These are phyloP conservation scores for Leiothrix lutea DNA, from an alignment of 2,113 vertebrate genomes.

Conservation along the genomic window DNA sequence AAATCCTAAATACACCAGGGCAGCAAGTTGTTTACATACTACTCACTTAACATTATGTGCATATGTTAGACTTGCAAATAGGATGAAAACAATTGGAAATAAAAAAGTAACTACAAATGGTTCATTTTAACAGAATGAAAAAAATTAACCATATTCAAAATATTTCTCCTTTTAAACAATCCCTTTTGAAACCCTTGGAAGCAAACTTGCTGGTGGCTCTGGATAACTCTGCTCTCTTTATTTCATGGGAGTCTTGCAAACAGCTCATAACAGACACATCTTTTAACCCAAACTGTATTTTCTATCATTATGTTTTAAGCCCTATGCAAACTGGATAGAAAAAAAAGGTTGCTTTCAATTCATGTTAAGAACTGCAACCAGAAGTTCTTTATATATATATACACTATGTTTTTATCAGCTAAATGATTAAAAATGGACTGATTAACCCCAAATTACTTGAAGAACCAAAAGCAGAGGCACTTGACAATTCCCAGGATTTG, in stretches of 20 bases:
- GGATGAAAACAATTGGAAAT: neutral
- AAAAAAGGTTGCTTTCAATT: neutral
- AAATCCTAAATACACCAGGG: neutral
- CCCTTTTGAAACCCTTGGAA: neutral
- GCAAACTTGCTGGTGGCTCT: neutral
- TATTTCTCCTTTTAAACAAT: neutral
- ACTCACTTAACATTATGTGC: neutral
- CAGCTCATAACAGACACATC: neutral
- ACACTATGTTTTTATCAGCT: neutral
- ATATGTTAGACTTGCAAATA: neutral
- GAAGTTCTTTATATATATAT: neutral
- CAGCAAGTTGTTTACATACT: neutral
- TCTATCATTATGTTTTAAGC: neutral
- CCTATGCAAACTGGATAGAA: neutral
- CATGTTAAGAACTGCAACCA: neutral
- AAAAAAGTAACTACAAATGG: neutral
- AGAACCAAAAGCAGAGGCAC: neutral
- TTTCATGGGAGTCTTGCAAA: neutral
- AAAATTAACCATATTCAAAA: neutral
- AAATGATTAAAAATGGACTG: neutral
- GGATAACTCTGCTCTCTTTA: neutral
- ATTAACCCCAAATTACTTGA: neutral
- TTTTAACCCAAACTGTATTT: neutral
- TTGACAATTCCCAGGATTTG: neutral
- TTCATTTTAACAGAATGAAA: neutral